Conservation (phyloP, 2,113 vertebrate species). For the Lutjanus erythropterus region DNA sequence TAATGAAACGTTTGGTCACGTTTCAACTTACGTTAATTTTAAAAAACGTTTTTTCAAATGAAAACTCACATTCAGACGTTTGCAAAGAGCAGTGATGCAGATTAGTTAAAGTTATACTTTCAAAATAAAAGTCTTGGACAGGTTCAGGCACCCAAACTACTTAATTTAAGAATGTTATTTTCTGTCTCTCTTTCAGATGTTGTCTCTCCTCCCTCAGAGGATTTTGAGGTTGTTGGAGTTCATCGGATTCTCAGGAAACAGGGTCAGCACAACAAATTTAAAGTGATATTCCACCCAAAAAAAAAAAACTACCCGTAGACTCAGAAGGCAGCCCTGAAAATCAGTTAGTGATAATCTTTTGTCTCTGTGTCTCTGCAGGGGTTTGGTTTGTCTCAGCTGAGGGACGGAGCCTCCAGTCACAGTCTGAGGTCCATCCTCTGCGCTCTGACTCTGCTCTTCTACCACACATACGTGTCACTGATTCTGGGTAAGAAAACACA, state of each 20-base stretch:
- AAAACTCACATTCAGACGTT: no score
- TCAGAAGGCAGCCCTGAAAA: background rate
- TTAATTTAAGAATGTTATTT: no score
- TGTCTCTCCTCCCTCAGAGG: constrained; percentile 95
- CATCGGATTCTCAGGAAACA: constrained; percentile 98
- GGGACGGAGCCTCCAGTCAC: constrained; percentile 89
- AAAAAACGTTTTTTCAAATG: no score
- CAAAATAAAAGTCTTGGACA: no score
- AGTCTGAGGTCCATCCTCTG: constrained; percentile 92
- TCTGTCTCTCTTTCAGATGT: constrained; percentile 87
- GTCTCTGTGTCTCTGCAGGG: constrained; percentile 81
- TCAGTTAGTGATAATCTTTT: background rate
- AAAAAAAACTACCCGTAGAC: no score
- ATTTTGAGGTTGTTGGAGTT: constrained; percentile 95
- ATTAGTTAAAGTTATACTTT: no score
- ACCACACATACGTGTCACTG: constrained; percentile 75
- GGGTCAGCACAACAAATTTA: constrained; percentile 79
- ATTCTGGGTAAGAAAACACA: constrained; percentile 68
- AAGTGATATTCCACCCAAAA: background rate
- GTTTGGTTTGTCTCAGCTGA: constrained; percentile 91
- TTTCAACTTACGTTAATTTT: no score
- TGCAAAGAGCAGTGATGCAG: no score
- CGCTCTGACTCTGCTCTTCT: constrained; percentile 91
- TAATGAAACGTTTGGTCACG: no score
- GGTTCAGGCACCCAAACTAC: no score